Base-by-base conservation (phyloP, 2,797 vertebrate species). In the Neomorphus geoffroyi region DNA sequence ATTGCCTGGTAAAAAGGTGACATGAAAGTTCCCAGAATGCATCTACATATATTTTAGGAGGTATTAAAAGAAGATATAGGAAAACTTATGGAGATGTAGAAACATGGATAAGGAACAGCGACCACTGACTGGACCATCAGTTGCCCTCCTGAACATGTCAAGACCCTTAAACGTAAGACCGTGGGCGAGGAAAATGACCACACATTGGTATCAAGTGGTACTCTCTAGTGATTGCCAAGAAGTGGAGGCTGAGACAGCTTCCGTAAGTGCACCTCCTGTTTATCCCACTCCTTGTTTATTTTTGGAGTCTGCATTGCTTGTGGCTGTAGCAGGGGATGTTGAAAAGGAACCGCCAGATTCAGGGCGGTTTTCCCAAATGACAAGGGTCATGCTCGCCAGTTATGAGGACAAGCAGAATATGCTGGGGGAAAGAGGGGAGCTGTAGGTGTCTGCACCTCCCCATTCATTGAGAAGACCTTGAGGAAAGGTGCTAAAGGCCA, bases 231-330 rank as follows among this genome's bases (percentile, higher is more conserved):
- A 22, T 88, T 45, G 54, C 39, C 48, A 61, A 88, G 48, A 69
- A 58, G 70, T 21, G 94, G 93, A 71, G 80, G 95, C 83, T 90
- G 90, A 94, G 86, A 86, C 80, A 96, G 88, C 88, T 96, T 96
- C 95, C 90, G 93, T 92, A 95, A 95, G 23, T 39, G 88, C 88
- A 86, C 32, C 93, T 96, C 85, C 95, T 94, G 80, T 86, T 94
- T 95, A 92, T 92, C 95, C 93, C 93, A 95, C 92, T 93, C 80
- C 69, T 74, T 46, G 32, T 77, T 84, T 96, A 96, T 96, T 96
- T 95, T 96, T 11, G 35, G 95, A 93, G 78, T 19, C 77, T 70
- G 28, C 54, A 60, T 26, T 53, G 51, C 64, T 73, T 35, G 14
- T 53, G 60, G 46, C 60, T 73, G 28, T 23, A 43, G 69, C n/a